A percentile compares a stretch with the other conserved stretches of the same genome.
Conservation (phyloP, 2,888 invertebrate genomes). For the Pachymerium ferrugineum region DNA sequence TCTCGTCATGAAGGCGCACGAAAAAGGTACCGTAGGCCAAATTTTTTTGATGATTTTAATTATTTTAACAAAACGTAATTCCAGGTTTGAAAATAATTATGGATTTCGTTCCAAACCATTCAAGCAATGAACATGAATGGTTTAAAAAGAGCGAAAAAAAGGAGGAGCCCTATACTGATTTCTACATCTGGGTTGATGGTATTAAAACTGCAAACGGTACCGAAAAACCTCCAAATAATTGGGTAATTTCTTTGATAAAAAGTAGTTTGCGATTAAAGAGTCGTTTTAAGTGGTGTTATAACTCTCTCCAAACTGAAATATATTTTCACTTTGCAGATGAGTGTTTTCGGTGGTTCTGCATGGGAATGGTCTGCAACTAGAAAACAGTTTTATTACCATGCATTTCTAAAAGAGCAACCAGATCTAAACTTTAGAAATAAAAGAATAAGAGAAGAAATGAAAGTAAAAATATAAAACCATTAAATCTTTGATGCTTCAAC, state of each 20-base stretch:
- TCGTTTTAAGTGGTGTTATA: too few relatives aligned
- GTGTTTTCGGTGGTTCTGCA: constrained; percentile 32
- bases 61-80: constrained; percentile 33
- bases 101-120: constrained; percentile 70
- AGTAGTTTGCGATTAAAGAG: too few relatives aligned
- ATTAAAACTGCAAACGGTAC: constrained; percentile 7
- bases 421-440: constrained; percentile 33
- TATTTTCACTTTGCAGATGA: constrained; percentile 21
- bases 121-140: constrained; percentile 49
- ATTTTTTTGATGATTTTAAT: too few relatives aligned
- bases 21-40: constrained; percentile 46
- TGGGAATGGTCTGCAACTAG: constrained; percentile 31
- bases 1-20: constrained; percentile 56
- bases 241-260: constrained; percentile 56
- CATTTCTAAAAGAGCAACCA: constrained; percentile 33
- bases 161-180: constrained; percentile 44
- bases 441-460: constrained; percentile 29
- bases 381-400: constrained; percentile 34
- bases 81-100: constrained; percentile 59
- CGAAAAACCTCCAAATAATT: constrained; percentile 60
- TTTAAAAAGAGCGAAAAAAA: constrained; percentile 44
- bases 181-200: constrained; percentile 46
- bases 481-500: neutral
- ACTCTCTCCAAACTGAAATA: too few relatives aligned
- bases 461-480: constrained; percentile 11